Evolutionary conservation across 2,888 invertebrate species (phyloP).

Genomic region (Drosophila helvetica): DNA sequence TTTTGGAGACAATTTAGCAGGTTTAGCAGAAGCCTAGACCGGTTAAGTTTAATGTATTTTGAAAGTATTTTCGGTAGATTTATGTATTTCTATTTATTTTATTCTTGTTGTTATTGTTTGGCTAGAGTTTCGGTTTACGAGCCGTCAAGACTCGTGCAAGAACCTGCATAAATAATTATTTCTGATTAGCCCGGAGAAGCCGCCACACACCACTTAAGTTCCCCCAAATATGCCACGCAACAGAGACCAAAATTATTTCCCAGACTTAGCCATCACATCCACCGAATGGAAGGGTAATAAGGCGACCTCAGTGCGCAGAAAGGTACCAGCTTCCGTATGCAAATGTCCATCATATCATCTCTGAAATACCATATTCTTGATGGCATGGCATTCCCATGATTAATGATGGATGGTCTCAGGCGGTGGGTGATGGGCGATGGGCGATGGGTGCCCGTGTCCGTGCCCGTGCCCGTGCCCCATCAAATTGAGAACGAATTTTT

Average conservation of each 20-base stretch:
- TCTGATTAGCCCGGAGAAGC: conserved; percentile 38
- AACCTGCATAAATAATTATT: conserved; percentile 47
- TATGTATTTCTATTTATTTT: conserved; percentile 46
- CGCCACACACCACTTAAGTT: conserved; percentile 18
- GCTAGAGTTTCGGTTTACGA: conserved; percentile 43
- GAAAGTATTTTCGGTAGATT: conserved; percentile 65
- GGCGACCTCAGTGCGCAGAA: conserved; percentile 23
- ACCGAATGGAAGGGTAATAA: conserved; percentile 12
- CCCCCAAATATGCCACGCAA: conserved; percentile 41
- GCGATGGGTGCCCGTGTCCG: conserved; percentile 31
- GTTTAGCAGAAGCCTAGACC: conserved; percentile 56
- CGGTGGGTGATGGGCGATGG: conserved; percentile 47
- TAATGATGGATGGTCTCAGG: conserved; percentile 56
- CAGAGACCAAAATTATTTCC: conserved; percentile 12
- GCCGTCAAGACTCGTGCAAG: conserved; percentile 38
- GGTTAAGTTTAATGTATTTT: conserved; percentile 68
- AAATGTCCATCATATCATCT: conserved; percentile 42
- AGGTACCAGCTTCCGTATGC: conserved; percentile 68
- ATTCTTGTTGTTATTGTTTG: not conserved
- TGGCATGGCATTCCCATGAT: conserved; percentile 55
- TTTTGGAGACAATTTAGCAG: conserved; percentile 46
- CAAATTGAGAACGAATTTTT: conserved; percentile 64
- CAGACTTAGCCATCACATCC: not conserved
- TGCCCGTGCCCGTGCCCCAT: conserved; percentile 34
- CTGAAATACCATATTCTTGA: not conserved